Conservation (phyloP, 2,797 vertebrate species). For the Pangasius krempfi region DNA sequence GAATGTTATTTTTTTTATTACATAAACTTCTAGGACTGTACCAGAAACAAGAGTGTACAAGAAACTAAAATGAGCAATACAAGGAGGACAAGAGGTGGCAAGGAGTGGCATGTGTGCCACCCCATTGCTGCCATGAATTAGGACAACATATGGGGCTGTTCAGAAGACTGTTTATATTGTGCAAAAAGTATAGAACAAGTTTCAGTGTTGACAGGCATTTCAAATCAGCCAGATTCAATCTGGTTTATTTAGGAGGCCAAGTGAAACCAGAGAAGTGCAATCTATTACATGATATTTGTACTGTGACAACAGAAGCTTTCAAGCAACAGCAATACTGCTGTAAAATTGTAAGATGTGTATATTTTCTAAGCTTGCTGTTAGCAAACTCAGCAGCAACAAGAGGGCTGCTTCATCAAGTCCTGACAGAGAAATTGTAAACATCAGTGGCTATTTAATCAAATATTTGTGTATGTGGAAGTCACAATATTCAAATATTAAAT, state of each 20-base stretch:
- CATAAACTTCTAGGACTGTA: background rate
- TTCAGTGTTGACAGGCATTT: slow-evolving; percentile 41
- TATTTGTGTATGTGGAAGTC: background rate
- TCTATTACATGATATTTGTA: slow-evolving; percentile 15
- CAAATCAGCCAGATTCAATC: slow-evolving; percentile 43
- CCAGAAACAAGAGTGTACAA: background rate
- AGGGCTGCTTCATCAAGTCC: background rate
- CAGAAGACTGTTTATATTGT: slow-evolving; percentile 32
- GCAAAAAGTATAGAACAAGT: slow-evolving; percentile 29
- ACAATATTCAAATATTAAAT: too few relatives aligned
- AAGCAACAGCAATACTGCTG: slow-evolving; percentile 4
- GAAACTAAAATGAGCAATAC: slow-evolving; percentile 1
- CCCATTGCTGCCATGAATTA: slow-evolving; percentile 10
- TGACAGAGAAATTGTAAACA: background rate
- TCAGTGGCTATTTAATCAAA: background rate
- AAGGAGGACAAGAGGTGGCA: slow-evolving; percentile 18
- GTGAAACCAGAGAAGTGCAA: slow-evolving; percentile 25
- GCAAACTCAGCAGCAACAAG: background rate
- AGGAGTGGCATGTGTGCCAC: slow-evolving; percentile 34
- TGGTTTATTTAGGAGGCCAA: slow-evolving; percentile 33
- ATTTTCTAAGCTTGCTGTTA: slow-evolving; percentile 6
- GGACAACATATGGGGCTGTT: slow-evolving; percentile 15
- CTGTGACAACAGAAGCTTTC: slow-evolving; percentile 38
- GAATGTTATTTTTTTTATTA: background rate
- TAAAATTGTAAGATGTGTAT: slow-evolving; percentile 15